Evolutionary conservation across 1,140 invertebrate species (phyloP).

Genomic region (Drosophila lini): DNA sequence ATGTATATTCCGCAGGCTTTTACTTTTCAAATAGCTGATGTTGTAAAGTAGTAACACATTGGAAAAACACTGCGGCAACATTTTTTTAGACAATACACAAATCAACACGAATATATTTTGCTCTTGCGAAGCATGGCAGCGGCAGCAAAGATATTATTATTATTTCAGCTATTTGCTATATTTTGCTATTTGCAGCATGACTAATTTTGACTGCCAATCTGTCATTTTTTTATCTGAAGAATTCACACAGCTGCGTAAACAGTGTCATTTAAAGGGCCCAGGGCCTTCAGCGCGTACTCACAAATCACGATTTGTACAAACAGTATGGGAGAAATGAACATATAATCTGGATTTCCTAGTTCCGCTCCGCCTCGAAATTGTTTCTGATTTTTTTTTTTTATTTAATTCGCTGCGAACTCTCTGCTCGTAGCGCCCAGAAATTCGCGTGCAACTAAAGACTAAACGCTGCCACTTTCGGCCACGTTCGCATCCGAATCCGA

Average conservation of each 20-base stretch:
- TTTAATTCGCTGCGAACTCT: slow-evolving; percentile 58
- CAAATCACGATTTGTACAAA: slow-evolving; percentile 77
- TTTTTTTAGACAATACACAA: slow-evolving; percentile 41
- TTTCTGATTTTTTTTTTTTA: slow-evolving; percentile 34
- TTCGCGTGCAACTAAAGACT: slow-evolving; percentile 81
- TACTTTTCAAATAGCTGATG: slow-evolving; percentile 41
- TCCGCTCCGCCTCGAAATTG: slow-evolving; percentile 35
- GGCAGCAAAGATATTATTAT: slow-evolving; percentile 21
- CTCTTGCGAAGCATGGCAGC: slow-evolving; percentile 40
- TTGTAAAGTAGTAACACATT: slow-evolving; percentile 48
- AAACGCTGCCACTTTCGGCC: slow-evolving; percentile 80
- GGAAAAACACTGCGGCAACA: slow-evolving; percentile 48
- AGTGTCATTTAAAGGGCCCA: slow-evolving; percentile 24
- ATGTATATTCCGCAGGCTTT: slow-evolving; percentile 39
- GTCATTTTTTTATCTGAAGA: slow-evolving; percentile 48
- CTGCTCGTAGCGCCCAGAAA: slow-evolving; percentile 71
- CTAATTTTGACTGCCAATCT: slow-evolving; percentile 42
- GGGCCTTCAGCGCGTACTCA: slow-evolving; percentile 66
- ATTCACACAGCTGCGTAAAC: slow-evolving; percentile 45
- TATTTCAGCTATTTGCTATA: slow-evolving; percentile 16
- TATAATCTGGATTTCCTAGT: slow-evolving; percentile 70
- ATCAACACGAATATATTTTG: slow-evolving; percentile 41
- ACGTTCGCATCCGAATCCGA: slow-evolving; percentile 50
- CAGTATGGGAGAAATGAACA: slow-evolving; percentile 79
- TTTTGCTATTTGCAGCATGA: slow-evolving; percentile 33